Conservation (phyloP, 92 coral and sea anemone species). For the Ricordea florida region DNA sequence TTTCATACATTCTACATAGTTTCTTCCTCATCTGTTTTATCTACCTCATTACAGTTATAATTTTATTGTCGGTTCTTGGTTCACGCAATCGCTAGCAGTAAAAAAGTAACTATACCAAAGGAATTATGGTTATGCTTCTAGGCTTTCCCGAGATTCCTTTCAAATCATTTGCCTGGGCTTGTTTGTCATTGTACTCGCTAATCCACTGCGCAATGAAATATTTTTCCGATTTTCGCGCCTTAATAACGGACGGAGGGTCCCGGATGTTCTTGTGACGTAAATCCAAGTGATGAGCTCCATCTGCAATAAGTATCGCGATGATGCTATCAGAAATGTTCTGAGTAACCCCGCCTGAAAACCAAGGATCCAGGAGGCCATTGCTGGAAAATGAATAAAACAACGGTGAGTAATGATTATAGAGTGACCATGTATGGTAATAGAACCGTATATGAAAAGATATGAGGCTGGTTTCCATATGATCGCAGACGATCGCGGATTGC, state of each 20-base stretch:
- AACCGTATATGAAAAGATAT: background rate
- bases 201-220: slow-evolving; percentile 78
- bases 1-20: no score
- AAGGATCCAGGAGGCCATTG: slow-evolving; percentile 91
- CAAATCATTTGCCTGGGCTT: background rate
- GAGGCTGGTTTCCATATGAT: no score
- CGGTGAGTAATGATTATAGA: no score
- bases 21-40: no score
- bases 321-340: slow-evolving; percentile 80
- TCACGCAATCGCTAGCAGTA: no score
- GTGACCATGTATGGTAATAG: background rate
- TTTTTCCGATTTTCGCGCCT: slow-evolving; percentile 85
- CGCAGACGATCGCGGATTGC: no score
- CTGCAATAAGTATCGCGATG: slow-evolving; percentile 84
- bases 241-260: slow-evolving; percentile 91
- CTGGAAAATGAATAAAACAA: slow-evolving; percentile 53
- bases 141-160: no score
- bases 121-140: no score
- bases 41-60: no score
- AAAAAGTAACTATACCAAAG: no score
- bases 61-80: no score
- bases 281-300: slow-evolving; percentile 98
- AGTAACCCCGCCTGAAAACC: slow-evolving; percentile 95
- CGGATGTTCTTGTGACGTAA: slow-evolving; percentile 77
- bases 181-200: slow-evolving; percentile 22